Evolutionary conservation across 2,888 invertebrate genomes (phyloP).

Genomic region (Drosophila rellima): DNA sequence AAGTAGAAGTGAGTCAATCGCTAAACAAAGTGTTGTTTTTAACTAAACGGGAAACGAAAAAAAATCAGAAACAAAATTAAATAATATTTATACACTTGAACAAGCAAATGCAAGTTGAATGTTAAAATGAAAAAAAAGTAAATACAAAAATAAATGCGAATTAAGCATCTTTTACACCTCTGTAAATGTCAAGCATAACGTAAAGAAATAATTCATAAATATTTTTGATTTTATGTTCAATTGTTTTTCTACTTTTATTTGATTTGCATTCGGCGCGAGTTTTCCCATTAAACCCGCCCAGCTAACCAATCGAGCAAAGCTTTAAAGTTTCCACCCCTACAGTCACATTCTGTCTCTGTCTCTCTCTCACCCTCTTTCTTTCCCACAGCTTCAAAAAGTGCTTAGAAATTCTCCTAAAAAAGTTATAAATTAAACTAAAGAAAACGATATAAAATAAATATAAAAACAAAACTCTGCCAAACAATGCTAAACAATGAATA

Average conservation of each 20-base stretch:
- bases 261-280: constrained; percentile 2
- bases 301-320: constrained; percentile 21
- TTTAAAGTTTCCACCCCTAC: constrained; percentile 21
- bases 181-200: constrained; percentile 68
- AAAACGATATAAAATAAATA: constrained; percentile 17
- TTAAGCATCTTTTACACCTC: constrained; percentile 60
- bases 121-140: constrained; percentile 44
- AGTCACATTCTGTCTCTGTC: neutral
- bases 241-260: neutral
- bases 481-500: constrained; percentile 44
- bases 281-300: constrained; percentile 20
- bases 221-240: neutral
- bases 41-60: constrained; percentile 43
- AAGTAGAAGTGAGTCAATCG: constrained; percentile 47
- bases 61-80: constrained; percentile 28
- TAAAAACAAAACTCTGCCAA: constrained; percentile 41
- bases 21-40: constrained; percentile 71
- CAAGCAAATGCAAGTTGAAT: constrained; percentile 52
- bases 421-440: constrained; percentile 12
- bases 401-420: constrained; percentile 37
- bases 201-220: constrained; percentile 36
- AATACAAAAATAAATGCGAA: constrained; percentile 42
- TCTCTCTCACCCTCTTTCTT: neutral
- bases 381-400: constrained; percentile 33
- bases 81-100: constrained; percentile 50